Percentiles rank a stretch among this genome's conserved stretches.
These are phyloP conservation scores for Drosophila asahinai DNA, from an alignment of 1,140 invertebrate genomes.

Conservation along the genomic window DNA sequence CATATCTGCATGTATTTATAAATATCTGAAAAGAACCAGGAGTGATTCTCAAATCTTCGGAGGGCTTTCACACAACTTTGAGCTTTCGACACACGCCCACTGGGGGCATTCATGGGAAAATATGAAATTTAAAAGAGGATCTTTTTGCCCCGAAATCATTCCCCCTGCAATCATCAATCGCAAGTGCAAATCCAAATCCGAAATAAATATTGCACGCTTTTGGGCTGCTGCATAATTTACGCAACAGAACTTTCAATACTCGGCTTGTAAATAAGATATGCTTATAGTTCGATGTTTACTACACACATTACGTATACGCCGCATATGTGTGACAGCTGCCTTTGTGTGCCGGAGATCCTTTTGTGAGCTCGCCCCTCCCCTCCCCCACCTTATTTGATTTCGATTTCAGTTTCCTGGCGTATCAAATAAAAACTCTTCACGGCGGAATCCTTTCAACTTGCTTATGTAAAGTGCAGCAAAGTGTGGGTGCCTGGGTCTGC, in stretches of 20 bases:
- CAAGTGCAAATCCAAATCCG: constrained; percentile 30
- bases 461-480: constrained; percentile 45
- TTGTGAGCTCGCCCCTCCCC: constrained; percentile 19
- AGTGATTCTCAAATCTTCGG: constrained; percentile 8
- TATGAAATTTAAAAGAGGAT: constrained; percentile 23
- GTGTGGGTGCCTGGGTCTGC: constrained; percentile 3
- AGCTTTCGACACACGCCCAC: background rate
- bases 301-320: constrained; percentile 16
- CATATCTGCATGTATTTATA: constrained; percentile 37
- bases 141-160: constrained; percentile 9
- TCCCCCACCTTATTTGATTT: constrained; percentile 62
- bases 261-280: constrained; percentile 36
- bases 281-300: constrained; percentile 47
- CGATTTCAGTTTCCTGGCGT: constrained; percentile 56
- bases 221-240: constrained; percentile 63
- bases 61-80: constrained; percentile 14
- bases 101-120: constrained; percentile 23
- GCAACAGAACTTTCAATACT: constrained; percentile 47
- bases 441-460: constrained; percentile 58
- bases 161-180: constrained; percentile 34
- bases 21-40: constrained; percentile 38
- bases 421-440: constrained; percentile 66
- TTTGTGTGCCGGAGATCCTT: constrained; percentile 48
- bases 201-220: constrained; percentile 55
- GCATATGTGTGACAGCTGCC: constrained; percentile 38